Base-by-base conservation (phyloP, 2,113 vertebrate species). In the Datnioides undecimradiatus region DNA sequence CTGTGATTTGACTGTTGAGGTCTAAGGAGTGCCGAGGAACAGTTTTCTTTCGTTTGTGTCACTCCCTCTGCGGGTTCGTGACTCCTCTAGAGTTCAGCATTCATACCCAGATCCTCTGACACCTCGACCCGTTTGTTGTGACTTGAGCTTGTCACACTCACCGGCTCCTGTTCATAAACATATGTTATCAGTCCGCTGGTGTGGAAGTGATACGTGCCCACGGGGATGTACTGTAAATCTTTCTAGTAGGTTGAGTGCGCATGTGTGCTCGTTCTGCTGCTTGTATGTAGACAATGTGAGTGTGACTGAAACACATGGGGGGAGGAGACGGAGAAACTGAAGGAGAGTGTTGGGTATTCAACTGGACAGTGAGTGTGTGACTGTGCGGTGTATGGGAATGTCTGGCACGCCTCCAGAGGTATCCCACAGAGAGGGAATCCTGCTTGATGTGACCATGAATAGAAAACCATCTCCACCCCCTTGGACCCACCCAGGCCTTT, bases 381-480 rank as follows among this genome's bases (percentile, higher is more conserved):
- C 66, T 60, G 52, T 8, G 67, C 62, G 52, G 76, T 73, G 62
- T 73, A 78, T 52, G 80, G 82, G 90, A 92, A 93, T 91, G 87
- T 85, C 69, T 90, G 90, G 88, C 80, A 86, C 57, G 76, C 83
- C 92, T 92, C 89, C 87, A 87, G 89, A 81, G 58, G 84, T 59
- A 40, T 90, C 91, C 92, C 49, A 55, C 76, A 57, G 90, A 80
- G 87, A 82, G 92, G 88, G 88, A 87, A 88, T 92, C 88, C 91
- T 87, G 77, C 87, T 88, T 83, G 83, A 90, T 87, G 90, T 82
- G 87, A 81, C 82, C 76, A 72, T 90, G 93, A 93, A 91, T 91
- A 88, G 90, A 88, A 80, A 88, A 69, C 73, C 83, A 29, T 59
- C 80, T 65, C 84, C 79, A 34, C 62, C 90, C 73, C 82, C 76